A percentile compares a stretch with the other conserved stretches of the same genome.
Evolutionary conservation across 1,140 invertebrate genomes (phyloP).

Genomic region (Procambarus virginalis): DNA sequence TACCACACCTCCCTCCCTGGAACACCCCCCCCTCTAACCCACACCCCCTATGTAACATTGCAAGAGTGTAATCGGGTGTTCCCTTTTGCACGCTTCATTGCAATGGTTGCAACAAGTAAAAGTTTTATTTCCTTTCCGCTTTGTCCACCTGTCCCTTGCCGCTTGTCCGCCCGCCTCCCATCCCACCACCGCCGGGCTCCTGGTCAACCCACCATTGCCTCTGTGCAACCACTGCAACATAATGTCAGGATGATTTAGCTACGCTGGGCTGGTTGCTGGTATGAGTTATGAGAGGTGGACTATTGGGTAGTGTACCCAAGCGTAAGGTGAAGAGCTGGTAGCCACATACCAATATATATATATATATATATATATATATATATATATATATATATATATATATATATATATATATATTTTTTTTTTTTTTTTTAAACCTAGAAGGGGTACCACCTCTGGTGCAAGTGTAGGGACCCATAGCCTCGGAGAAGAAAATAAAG

Average conservation of each 20-base stretch:
- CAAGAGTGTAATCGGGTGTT: background rate
- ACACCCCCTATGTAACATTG: background rate
- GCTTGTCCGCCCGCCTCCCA: background rate
- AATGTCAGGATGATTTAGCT: background rate
- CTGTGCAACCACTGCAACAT: background rate
- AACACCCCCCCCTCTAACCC: too few relatives aligned
- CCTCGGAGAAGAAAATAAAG: too few relatives aligned
- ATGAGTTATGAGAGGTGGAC: background rate
- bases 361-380: too few relatives aligned
- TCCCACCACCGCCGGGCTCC: background rate
- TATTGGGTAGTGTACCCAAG: too few relatives aligned
- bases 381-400: too few relatives aligned
- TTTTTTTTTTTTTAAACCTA: too few relatives aligned
- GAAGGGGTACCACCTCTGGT: too few relatives aligned
- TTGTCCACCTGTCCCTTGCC: conserved; percentile 18
- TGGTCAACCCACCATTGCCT: background rate
- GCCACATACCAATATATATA: too few relatives aligned
- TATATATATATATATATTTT: too few relatives aligned
- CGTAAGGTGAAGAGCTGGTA: too few relatives aligned
- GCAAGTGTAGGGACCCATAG: too few relatives aligned
- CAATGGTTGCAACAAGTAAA: background rate
- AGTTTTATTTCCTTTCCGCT: conserved; percentile 6
- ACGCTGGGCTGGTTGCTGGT: background rate
- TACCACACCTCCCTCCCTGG: background rate
- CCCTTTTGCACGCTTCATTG: background rate